Percentiles rank a stretch among this genome's conserved stretches.
These are phyloP conservation scores for Scomber japonicus DNA, from an alignment of 2,113 vertebrate species.

Conservation along the genomic window DNA sequence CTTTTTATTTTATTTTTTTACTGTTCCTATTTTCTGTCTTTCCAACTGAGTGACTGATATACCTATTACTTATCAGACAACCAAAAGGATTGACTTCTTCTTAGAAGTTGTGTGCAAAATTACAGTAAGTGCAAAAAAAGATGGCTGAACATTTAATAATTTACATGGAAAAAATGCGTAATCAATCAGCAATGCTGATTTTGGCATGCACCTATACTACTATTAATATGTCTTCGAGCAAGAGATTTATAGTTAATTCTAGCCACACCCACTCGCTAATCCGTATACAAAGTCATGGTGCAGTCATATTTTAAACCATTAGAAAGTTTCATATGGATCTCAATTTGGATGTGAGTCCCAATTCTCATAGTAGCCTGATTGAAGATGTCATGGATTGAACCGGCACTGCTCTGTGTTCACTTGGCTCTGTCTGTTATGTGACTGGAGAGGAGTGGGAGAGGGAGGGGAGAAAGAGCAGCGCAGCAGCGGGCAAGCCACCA, in stretches of 20 bases:
- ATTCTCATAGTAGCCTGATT: constrained; percentile 40
- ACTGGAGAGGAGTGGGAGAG: constrained; percentile 70
- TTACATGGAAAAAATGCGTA: no score
- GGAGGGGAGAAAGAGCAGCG: constrained; percentile 71
- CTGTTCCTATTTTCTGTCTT: not conserved
- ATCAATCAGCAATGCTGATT: not conserved
- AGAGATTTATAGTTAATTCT: no score
- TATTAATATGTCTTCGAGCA: no score
- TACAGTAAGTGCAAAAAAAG: no score
- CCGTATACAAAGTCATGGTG: no score
- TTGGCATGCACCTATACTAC: no score
- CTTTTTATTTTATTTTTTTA: not conserved
- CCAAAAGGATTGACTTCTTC: not conserved
- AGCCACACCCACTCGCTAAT: no score
- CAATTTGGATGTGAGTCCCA: not conserved
- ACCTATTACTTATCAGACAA: not conserved
- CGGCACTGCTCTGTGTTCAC: constrained; percentile 73
- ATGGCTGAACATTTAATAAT: no score
- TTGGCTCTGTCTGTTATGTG: constrained; percentile 79
- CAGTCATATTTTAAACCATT: no score
- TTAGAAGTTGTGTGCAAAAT: no score
- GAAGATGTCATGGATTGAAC: constrained; percentile 72
- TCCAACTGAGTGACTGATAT: no score
- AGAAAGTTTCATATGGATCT: not conserved
- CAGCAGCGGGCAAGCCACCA: constrained; percentile 75